Base-by-base conservation (phyloP, 2,797 vertebrate species). In the Danio aesculapii region DNA sequence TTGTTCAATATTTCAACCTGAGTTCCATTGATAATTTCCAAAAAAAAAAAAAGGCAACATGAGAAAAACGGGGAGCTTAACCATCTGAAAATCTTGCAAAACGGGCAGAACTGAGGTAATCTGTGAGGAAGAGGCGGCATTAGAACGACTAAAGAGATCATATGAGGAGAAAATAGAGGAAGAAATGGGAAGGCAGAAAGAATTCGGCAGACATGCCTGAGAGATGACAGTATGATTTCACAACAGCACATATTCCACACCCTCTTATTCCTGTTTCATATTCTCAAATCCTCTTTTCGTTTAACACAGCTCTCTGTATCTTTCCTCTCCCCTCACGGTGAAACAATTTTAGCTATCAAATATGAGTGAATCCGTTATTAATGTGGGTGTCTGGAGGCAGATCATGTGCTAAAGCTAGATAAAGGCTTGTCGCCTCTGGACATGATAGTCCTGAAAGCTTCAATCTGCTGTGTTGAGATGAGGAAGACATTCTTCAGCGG, bases 181-280 rank as follows among this genome's bases (percentile, higher is more conserved):
- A 49, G 43, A 74, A 75, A 66, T 50, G 49, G 16, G 39, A 39
- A 79, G 55, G 61, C 75, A 83, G 67, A 68, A 59, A 59, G 41
- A 68, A 67, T 57, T 68, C 53, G 63, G 75, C 67, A 75, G 59
- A 68, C 84, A 85, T 86, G 83, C 83, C 83, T 68, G 57, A 73
- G 83, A 84, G 83, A 86, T 87, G 83, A 87, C 67, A 59, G 17
- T 55, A 73, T 64, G 64, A 69, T 84, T 83, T 84, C 75, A 76
- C 75, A 79, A 81, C 17, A 76, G 76, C 73, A 49, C 53, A 74
- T 41, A 75, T 53, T 64, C 50, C 67, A 78, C 82, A 84, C 75
- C 74, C 74, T 73, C 77, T 50, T n/a, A 43, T 43, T 53, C 21
- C 58, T 46, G 30, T 59, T 83, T 59, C 64, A 63, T 13, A 74